phyloP scores from a whole-genome alignment of 2,797 vertebrate genomes.

The Arremon aurantiirostris region DNA sequence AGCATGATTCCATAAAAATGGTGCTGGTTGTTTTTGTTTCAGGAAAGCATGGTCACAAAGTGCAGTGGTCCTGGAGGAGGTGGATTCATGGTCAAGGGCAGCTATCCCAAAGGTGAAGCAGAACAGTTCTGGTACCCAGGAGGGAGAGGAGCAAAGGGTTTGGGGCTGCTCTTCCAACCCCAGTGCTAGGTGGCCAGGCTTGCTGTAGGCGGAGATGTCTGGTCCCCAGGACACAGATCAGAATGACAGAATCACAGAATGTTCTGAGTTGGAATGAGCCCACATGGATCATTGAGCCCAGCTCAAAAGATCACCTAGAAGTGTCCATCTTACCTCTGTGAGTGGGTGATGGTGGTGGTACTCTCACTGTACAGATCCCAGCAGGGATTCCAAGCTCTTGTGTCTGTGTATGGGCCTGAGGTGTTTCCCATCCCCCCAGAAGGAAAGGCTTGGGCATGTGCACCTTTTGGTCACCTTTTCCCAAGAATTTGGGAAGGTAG shows the following conservation, averaged over 20 bases:
- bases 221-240: neutral
- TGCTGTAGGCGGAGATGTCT: neutral
- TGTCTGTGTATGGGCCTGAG: neutral
- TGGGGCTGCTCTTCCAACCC: neutral
- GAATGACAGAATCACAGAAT: neutral
- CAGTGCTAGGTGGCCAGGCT: neutral
- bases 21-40: neutral
- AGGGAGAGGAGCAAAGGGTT: neutral
- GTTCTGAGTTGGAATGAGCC: neutral
- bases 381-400: neutral
- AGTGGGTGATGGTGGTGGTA: neutral
- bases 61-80: neutral
- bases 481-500: neutral
- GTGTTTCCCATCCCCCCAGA: accelerated
- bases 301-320: neutral
- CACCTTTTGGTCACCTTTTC: neutral
- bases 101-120: neutral
- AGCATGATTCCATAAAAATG: neutral
- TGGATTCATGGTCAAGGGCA: accelerated
- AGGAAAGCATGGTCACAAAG: neutral
- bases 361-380: neutral
- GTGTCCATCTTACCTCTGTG: accelerated
- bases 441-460: neutral
- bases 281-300: accelerated
- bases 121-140: neutral